Evolutionary conservation across 2,888 invertebrate species (phyloP).

Genomic region (Dione juno): DNA sequence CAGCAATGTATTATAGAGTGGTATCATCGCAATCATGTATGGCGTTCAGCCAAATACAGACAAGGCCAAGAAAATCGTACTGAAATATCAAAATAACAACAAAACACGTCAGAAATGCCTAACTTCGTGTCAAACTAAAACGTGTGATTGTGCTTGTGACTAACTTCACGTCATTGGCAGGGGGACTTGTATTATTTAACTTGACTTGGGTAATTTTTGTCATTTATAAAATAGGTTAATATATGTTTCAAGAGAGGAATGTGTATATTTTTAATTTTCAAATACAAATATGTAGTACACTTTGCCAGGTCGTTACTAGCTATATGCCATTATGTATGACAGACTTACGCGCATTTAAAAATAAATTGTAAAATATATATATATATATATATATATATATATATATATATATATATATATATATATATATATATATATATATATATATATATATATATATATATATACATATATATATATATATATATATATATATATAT

Average conservation of each 20-base stretch:
- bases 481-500: no score
- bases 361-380: no score
- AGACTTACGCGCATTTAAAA: no score
- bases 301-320: no score
- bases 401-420: no score
- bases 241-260: constrained; percentile 10
- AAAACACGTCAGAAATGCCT: constrained; percentile 17
- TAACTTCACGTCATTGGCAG: constrained; percentile 38
- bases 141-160: constrained; percentile 3
- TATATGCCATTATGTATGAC: no score
- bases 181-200: neutral
- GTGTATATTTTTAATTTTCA: neutral
- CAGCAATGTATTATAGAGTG: constrained; percentile 25
- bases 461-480: no score
- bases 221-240: neutral
- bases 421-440: no score
- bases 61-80: constrained; percentile 45
- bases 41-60: constrained; percentile 67
- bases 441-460: no score
- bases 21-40: constrained; percentile 41
- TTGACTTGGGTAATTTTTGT: neutral
- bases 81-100: constrained; percentile 41
- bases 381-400: no score
- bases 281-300: neutral
- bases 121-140: constrained; percentile 5